Conservation (phyloP, 1,140 invertebrate species). For the Monochamus saltuarius region DNA sequence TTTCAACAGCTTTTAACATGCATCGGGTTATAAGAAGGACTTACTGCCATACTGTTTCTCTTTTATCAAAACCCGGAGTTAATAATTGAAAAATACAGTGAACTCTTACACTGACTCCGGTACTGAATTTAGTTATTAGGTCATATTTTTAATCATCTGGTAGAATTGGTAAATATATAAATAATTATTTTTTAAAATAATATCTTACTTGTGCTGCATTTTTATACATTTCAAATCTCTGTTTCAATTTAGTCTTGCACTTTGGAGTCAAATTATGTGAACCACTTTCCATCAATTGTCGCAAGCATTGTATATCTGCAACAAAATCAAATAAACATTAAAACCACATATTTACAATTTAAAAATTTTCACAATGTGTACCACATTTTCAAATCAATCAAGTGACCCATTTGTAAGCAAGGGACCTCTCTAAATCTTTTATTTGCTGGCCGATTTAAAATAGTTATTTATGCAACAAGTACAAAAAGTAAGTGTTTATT, state of each 20-base stretch:
- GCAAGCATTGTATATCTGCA: slow-evolving; percentile 81
- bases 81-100: not conserved
- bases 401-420: too few relatives aligned
- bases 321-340: slow-evolving; percentile 36
- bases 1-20: too few relatives aligned
- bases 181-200: slow-evolving; percentile 1
- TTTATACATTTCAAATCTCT: slow-evolving; percentile 85
- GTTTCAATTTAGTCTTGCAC: slow-evolving; percentile 75
- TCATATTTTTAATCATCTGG: not conserved
- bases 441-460: too few relatives aligned
- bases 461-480: too few relatives aligned
- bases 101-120: too few relatives aligned
- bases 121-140: not conserved
- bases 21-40: too few relatives aligned
- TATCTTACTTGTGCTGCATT: slow-evolving; percentile 72
- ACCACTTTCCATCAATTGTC: slow-evolving; percentile 67
- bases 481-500: too few relatives aligned
- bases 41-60: too few relatives aligned
- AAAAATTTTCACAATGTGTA: not conserved
- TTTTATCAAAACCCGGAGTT: too few relatives aligned
- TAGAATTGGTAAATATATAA: not conserved
- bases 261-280: slow-evolving; percentile 68
- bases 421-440: too few relatives aligned
- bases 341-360: not conserved
- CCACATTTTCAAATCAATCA: not conserved